These are phyloP conservation scores for Dryoscopus gambensis DNA, from an alignment of 2,113 vertebrate genomes.

Conservation along the genomic window DNA sequence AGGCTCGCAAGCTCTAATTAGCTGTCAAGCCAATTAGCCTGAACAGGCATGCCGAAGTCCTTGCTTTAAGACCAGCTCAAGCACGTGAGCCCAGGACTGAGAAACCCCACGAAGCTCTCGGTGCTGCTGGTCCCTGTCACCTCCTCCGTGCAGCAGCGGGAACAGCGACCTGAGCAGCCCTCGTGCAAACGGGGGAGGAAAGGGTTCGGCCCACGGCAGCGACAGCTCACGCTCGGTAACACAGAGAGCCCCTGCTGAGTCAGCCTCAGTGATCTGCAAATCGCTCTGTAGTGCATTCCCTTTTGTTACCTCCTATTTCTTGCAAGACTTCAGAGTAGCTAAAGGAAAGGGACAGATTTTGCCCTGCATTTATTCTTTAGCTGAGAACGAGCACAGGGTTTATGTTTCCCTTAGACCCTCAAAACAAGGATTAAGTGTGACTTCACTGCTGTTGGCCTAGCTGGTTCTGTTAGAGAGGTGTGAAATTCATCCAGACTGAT, in stretches of 20 bases:
- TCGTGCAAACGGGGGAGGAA: fast-evolving
- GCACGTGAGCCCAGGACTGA: not conserved
- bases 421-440: slow-evolving; percentile 52
- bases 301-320: not conserved
- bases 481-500: slow-evolving; percentile 46
- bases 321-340: not conserved
- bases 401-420: slow-evolving; percentile 6
- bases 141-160: not conserved
- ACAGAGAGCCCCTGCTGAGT: not conserved
- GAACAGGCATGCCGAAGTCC: not conserved
- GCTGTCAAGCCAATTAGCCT: slow-evolving; percentile 21
- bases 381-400: not conserved
- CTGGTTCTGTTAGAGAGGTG: not conserved
- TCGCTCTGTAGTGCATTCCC: not conserved
- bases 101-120: fast-evolving
- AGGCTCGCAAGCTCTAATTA: not conserved
- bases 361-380: not conserved
- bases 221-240: not conserved
- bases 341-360: not conserved
- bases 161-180: not conserved
- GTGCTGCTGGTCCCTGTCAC: not conserved
- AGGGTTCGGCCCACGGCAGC: not conserved
- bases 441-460: not conserved
- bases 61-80: not conserved
- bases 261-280: not conserved